These are phyloP conservation scores for Thomomys bottae DNA, from an alignment of 2,113 vertebrate genomes.

Conservation along the genomic window DNA sequence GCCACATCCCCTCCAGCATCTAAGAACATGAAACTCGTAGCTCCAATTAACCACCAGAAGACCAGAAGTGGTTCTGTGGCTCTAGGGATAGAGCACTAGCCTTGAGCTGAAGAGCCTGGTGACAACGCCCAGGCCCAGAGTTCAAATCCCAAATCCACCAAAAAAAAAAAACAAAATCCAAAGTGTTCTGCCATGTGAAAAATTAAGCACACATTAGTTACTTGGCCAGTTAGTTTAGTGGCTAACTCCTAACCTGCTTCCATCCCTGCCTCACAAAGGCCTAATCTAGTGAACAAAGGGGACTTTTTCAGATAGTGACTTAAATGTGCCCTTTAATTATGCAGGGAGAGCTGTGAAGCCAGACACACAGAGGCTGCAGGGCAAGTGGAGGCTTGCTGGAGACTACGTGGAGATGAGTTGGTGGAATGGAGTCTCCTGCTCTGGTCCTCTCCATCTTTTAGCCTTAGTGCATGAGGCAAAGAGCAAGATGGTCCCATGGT, in stretches of 20 bases:
- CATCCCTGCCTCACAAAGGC: not conserved
- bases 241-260: not conserved
- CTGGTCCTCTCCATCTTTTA: not conserved
- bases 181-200: not conserved
- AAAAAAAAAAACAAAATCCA: not conserved
- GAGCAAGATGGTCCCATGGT: not conserved
- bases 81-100: too few relatives aligned
- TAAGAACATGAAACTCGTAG: too few relatives aligned
- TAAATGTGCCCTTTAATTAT: not conserved
- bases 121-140: too few relatives aligned
- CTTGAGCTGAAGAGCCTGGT: too few relatives aligned
- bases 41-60: too few relatives aligned
- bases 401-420: too few relatives aligned
- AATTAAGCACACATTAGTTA: not conserved
- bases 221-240: not conserved
- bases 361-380: not conserved
- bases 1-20: too few relatives aligned
- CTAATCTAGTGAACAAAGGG: not conserved
- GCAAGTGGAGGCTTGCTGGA: not conserved
- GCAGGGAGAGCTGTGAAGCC: too few relatives aligned
- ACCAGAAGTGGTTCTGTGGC: too few relatives aligned
- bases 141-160: too few relatives aligned
- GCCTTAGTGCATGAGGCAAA: not conserved
- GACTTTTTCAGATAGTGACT: not conserved
- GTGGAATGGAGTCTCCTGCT: too few relatives aligned